phyloP scores from a whole-genome alignment of 2,113 vertebrate species.

The Petroica traversi region DNA sequence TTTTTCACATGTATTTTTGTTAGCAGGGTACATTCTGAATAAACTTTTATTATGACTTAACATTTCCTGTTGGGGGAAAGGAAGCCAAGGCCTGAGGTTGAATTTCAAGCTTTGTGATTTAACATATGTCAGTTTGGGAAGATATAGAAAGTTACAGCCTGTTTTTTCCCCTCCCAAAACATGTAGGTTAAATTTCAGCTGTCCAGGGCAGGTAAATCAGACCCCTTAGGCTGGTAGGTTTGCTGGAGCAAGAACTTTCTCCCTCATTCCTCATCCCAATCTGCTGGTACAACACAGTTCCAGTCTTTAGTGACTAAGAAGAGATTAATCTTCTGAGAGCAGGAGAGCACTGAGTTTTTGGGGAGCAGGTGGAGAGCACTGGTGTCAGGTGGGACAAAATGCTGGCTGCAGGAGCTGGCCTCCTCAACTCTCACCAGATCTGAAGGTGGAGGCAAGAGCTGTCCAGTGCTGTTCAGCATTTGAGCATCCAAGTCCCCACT shows the following conservation, averaged over 20 bases:
- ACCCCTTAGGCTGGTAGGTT: not conserved
- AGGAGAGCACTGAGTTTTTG: not conserved
- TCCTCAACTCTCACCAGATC: not conserved
- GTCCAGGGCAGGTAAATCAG: not conserved
- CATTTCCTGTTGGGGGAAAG: not conserved
- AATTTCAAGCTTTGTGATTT: not conserved
- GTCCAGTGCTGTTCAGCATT: not conserved
- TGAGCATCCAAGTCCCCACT: not conserved
- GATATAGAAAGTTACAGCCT: not conserved
- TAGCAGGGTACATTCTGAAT: not conserved
- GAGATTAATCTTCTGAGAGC: not conserved
- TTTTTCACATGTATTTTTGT: not conserved
- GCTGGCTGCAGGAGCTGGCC: not conserved
- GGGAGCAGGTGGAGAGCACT: fast-evolving
- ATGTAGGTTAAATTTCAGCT: not conserved
- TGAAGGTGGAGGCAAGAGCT: not conserved
- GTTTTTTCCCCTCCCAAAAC: fast-evolving
- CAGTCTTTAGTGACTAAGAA: not conserved
- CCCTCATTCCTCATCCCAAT: not conserved
- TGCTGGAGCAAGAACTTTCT: not conserved
- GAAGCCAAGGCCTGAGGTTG: not conserved
- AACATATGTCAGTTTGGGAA: not conserved
- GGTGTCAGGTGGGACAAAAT: not conserved
- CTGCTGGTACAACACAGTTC: not conserved
- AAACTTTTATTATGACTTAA: not conserved